Base-by-base conservation (phyloP, 2,113 vertebrate genomes). In the Bubo scandiacus region DNA sequence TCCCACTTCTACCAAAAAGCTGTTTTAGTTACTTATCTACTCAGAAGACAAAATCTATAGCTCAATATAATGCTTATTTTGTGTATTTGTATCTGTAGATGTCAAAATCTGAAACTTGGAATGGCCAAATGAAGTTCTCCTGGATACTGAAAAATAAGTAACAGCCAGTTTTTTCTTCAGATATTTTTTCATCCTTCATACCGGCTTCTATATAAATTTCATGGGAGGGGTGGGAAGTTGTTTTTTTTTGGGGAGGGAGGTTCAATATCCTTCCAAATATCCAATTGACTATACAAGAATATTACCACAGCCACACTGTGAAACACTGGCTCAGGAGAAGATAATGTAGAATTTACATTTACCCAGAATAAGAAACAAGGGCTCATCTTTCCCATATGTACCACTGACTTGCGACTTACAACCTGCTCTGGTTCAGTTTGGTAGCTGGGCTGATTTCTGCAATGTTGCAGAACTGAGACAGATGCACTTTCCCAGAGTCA, bases 401-500 rank as follows among this genome's bases (percentile, higher is more conserved):
- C 19, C 47, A 68, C 27, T 47, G 51, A 65, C 26, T 86, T 86
- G 16, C 25, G 43, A 75, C 34, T 68, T 75, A 26, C 11, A 84
- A 71, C 43, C 63, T 70, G 45, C 30, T 72, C 73, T 20, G 32
- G 36, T 38, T 92, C 73, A 57, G 23, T 70, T 55, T 3, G 26
- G 43, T 67, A 95, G 68, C 84, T 79, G 75, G 70, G 15, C 32
- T 43, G 66, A 83, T 66, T 86, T 82, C 75, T 95, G 77, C 65
- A 75, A 15, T 45, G 81, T 5, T 88, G 89, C 52, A 88, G 54
- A 87, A 92, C 45, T 26, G 77, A 68, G 81, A 58, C 90, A 79
- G 89, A 70, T 25, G 85, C 81, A 23, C 81, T 89, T 95, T 86
- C 80, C 80, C 86, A 95, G 94, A 89, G 91, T 43, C 8, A 11